Evolutionary conservation across 2,113 vertebrate genomes (phyloP).

Genomic region (Cepphus grylle): DNA sequence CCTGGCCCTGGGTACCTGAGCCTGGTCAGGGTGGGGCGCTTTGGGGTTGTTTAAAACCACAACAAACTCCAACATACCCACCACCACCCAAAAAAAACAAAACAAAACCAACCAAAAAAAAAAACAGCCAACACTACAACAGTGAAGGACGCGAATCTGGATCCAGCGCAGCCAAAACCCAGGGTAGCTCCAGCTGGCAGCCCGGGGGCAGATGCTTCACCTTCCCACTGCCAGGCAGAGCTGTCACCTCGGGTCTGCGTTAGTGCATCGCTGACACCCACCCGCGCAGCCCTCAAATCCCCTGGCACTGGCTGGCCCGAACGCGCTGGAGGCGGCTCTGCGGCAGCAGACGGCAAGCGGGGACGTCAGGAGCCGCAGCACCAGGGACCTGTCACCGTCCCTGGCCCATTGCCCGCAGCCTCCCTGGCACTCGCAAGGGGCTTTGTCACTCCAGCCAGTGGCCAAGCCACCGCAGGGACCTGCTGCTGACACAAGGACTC

Average conservation of each 20-base stretch:
- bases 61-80: neutral
- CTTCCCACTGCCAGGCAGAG: neutral
- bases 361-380: rapidly evolving
- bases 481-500: rapidly evolving
- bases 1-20: neutral
- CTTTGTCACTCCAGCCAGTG: neutral
- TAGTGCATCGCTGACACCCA: neutral
- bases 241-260: neutral
- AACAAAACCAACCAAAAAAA: too few relatives aligned
- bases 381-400: neutral
- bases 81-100: neutral
- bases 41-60: neutral
- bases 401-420: neutral
- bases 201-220: neutral
- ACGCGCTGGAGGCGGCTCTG: rapidly evolving
- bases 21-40: neutral
- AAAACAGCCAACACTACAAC: neutral
- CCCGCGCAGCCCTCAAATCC: neutral
- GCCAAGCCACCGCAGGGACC: neutral
- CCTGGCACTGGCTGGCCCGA: neutral
- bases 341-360: neutral
- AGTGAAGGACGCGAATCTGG: rapidly evolving
- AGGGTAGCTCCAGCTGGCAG: neutral
- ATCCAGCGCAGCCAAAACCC: neutral
- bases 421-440: neutral